Base-by-base conservation (phyloP, 92 coral and sea anemone species). In the Parazoanthus darwini region DNA sequence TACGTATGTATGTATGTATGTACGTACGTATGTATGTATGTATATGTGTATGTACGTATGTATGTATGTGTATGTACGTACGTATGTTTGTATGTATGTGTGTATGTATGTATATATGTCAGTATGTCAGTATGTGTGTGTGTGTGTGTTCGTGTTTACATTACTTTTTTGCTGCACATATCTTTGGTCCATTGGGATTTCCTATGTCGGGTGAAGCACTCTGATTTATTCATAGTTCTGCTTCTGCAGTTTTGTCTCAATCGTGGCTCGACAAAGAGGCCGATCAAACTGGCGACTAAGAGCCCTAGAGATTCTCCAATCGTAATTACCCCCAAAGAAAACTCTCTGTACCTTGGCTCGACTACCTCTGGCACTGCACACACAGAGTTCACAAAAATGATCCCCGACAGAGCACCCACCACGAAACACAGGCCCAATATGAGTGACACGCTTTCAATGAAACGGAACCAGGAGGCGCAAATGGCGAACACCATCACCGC, bases 391-490 rank as follows among this genome's bases (percentile, higher is more conserved):
- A 94, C 88, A 78, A 91, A 95, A 42, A 95, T 94, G 6, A 86
- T 59, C 33, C 98, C 98, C 39, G 96, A 88, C 38, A 95, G 48
- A 76, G 91, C 26, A 10, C 98, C 98, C 0, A 93, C 90, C 0
- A 93, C 35, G 39, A 95, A 92, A 48, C 93, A 90, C 73, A 93
- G 15, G 7, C 87, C 58, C 81, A 95, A 59, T 16, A 93, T 86
- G 5, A 89, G 51, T 48, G 87, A 88, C 43, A 89, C 94, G 82
- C 78, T 80, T 6, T 95, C 79, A 26, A 95, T 82, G 70, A 95
- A 88, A 29, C 98, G 90, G 76, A 86, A 95, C 93, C 93, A 95
- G 1, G 96, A 93, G 6, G 94, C 96, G 70, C 96, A 92, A 13
- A 92, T 35, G 25, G 96, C 77, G 13, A 95, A 75, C 8, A 77